Evolutionary conservation across 2,113 vertebrate genomes (phyloP).

Genomic region (Syngnathus typhle): DNA sequence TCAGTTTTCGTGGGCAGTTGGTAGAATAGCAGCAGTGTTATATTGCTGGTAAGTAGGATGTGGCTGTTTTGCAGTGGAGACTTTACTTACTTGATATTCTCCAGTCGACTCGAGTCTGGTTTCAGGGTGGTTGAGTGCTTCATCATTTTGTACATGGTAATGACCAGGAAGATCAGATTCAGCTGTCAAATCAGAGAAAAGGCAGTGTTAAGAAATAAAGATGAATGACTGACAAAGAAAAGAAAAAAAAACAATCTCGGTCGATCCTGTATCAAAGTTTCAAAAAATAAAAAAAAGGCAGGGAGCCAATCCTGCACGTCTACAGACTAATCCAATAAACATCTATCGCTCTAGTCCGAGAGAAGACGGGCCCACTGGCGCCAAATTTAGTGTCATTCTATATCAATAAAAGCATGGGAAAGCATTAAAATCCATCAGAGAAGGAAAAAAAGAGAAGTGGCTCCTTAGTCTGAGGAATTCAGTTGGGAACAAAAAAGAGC

Average conservation of each 20-base stretch:
- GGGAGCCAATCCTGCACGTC: slow-evolving; percentile 60
- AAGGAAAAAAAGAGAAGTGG: slow-evolving; percentile 19
- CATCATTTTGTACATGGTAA: slow-evolving; percentile 99
- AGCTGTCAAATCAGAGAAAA: slow-evolving; percentile 84
- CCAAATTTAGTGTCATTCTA: slow-evolving; percentile 75
- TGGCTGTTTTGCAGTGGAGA: slow-evolving; percentile 35
- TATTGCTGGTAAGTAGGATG: slow-evolving; percentile 32
- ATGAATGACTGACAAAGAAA: slow-evolving; percentile 33
- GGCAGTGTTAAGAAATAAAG: slow-evolving; percentile 58
- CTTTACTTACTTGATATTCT: slow-evolving; percentile 99
- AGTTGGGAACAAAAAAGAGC: slow-evolving; percentile 47
- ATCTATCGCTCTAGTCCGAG: slow-evolving; percentile 61
- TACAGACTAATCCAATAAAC: slow-evolving; percentile 72
- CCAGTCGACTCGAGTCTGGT: slow-evolving; percentile 98
- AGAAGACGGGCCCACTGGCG: slow-evolving; percentile 68
- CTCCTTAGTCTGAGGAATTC: slow-evolving; percentile 43
- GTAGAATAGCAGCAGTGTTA: slow-evolving; percentile 24
- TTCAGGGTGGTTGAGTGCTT: slow-evolving; percentile 99
- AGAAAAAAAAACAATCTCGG: slow-evolving; percentile 60
- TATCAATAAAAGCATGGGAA: slow-evolving; percentile 74
- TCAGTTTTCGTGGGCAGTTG: slow-evolving; percentile 16
- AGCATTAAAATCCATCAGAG: slow-evolving; percentile 71
- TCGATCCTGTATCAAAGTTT: slow-evolving; percentile 18
- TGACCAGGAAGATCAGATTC: slow-evolving; percentile 98
- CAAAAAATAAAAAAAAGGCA: slow-evolving; percentile 53